Evolutionary conservation across 2,888 invertebrate genomes (phyloP), one percentile per base, ranked within the genome.

Genomic region (Lacanobia wlatinum): DNA sequence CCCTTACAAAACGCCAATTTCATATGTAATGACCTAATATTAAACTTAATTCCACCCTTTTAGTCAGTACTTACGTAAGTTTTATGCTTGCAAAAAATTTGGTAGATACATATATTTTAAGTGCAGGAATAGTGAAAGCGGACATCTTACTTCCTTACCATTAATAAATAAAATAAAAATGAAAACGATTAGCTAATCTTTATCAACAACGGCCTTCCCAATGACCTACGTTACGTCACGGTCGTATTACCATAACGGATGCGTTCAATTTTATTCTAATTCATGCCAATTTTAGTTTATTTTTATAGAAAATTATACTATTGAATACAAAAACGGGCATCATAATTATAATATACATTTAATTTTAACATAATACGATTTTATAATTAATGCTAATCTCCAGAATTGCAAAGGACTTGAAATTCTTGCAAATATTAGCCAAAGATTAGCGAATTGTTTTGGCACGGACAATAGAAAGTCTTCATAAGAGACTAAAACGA

Each of bases 141-240:
- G 43, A 34, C n/a, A 50, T 46, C 6, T 52, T 10, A 73, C 52
- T 63, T 63, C 50, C 40, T 34, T 58, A 63, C 43, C 10, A 53
- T 40, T 28, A 40, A 16, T 21, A 59, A 70, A 59, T 48, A 10
- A 52, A 52, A 71, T 78, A 52, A 59, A 28, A 40, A 16, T 50
- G n/a, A 53, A 70, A 71, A 55, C 28, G 40, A 56, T 71, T 71
- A 58, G n/a, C 56, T 63, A 83, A 75, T 73, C 53, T 52, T 70
- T 70, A 65, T 70, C 81, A 72, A 67, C 16, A 60, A 58, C 50
- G 63, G 43, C 81, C 81, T 83, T 72, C 72, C 34, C 60, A 74
- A 60, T 65, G 70, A 62, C 83, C 83, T 80, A 62, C 18, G 67
- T 82, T 83, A 83, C 76, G 66, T 80, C 71, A 83, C 56, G 18